Evolutionary conservation across 1,140 invertebrate genomes (phyloP).

Genomic region (Pollicipes pollicipes): DNA sequence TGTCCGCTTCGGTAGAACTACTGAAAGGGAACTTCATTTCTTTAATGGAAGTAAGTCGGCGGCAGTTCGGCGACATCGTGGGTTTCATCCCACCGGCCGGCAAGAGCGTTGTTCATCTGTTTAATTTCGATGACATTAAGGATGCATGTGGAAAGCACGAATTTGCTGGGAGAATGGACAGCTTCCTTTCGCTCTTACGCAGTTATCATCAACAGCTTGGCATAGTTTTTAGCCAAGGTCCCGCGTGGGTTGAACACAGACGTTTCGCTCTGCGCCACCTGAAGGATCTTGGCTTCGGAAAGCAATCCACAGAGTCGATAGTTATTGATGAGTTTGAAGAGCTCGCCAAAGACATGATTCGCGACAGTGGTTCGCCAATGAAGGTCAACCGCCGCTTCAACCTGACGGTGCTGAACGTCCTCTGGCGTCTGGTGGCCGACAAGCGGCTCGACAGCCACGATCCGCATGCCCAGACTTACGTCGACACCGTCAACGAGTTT

Average conservation of each 20-base stretch:
- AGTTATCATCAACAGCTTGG: not conserved
- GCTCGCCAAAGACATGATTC: conserved; percentile 23
- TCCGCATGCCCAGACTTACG: not conserved
- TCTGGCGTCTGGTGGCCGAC: not conserved
- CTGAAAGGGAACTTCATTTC: not conserved
- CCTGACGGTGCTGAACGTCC: not conserved
- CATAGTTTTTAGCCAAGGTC: not conserved
- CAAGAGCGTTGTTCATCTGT: not conserved
- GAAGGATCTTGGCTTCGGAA: conserved; percentile 46
- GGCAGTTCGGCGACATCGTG: not conserved
- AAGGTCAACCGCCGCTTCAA: not conserved
- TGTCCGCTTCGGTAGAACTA: not conserved
- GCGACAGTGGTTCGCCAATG: not conserved
- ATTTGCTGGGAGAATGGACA: not conserved
- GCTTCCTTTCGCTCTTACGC: not conserved
- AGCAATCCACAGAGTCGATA: conserved; percentile 48
- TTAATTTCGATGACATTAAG: not conserved
- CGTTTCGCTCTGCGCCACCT: conserved; percentile 14
- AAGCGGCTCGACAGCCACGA: not conserved
- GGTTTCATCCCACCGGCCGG: not conserved
- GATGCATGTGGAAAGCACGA: not conserved
- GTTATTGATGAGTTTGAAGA: conserved; percentile 46
- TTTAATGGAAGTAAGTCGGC: not conserved
- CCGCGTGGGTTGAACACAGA: conserved; percentile 5
- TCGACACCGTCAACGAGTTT: not conserved